Base-by-base conservation (phyloP, 2,797 vertebrate genomes). In the Sciurus vulgaris region DNA sequence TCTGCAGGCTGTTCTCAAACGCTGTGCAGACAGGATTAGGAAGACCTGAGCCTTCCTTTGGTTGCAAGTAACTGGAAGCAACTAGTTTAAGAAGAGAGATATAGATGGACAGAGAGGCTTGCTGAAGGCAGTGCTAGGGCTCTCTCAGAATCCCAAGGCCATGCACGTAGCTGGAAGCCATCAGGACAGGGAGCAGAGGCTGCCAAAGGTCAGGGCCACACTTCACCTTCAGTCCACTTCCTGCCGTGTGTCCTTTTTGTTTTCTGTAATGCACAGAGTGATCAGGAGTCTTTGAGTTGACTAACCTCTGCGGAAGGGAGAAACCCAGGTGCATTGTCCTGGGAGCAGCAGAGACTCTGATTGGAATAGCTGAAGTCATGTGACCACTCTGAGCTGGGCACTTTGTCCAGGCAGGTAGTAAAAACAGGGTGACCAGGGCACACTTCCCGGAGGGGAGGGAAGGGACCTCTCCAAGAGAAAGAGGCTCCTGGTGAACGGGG, bases 261-360 rank as follows among this genome's bases (percentile, higher is more conserved):
- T 59, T 65, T 47, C 35, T 17, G 6, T 2, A 11, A 1, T 0
- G 0, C 22, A 0, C 33, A 0, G 13, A 7, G 30, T 12, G 73
- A 47, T 51, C 44, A 0, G 4, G 17, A 18, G 33, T 10, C 65
- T 65, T 73, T 49, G 41, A 11, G 10, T 44, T 51, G 18, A 38
- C 18, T 17, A 24, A 20, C 35, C 41, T n/a, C 65, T 41, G 22
- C 26, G 33, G 74, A 35, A 1, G 12, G 47, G n/a, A 74, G 77
- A 10, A 35, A 59, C 54, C 24, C 26, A 5, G 10, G 61, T 59
- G 47, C 30, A 14, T 70, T 41, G 0, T 56, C 30, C 81, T 74
- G 47, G 89, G 63, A n/a, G 20, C 81, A 89, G 26, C 0, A 0
- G 69, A 73, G n/a, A 22, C 54, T 44, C 51, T 33, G 28, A 44